These are phyloP conservation scores for Bhutanitis thaidina DNA, from an alignment of 2,888 invertebrate species.

Conservation along the genomic window DNA sequence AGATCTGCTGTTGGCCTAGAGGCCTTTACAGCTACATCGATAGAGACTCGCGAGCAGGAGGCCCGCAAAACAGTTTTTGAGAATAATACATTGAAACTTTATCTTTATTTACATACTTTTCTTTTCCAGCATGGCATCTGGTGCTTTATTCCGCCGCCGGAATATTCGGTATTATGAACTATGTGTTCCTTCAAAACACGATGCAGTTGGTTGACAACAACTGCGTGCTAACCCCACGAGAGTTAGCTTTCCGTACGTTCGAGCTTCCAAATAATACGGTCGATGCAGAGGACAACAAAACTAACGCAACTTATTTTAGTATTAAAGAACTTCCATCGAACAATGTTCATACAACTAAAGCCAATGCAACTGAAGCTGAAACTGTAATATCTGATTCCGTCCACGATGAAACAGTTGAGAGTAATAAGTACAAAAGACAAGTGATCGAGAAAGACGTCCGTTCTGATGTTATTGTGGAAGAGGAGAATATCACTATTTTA, in stretches of 20 bases:
- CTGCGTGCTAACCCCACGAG: conserved; percentile 55
- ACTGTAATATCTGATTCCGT: conserved; percentile 31
- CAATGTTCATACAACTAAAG: neutral
- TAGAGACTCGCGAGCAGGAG: too few relatives aligned
- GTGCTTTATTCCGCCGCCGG: conserved; percentile 53
- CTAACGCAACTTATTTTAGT: conserved; percentile 3
- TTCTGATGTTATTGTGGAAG: conserved; percentile 25
- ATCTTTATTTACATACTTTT: neutral
- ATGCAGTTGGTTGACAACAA: conserved; percentile 54
- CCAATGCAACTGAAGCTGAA: conserved; percentile 32
- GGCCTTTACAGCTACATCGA: too few relatives aligned
- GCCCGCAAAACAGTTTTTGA: too few relatives aligned
- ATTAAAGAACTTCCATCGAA: conserved; percentile 13
- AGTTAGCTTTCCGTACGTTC: conserved; percentile 49
- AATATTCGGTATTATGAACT: conserved; percentile 59
- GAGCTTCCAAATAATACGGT: conserved; percentile 31
- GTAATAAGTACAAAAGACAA: conserved; percentile 34
- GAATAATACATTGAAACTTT: too few relatives aligned
- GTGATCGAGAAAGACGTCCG: conserved; percentile 28
- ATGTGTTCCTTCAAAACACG: conserved; percentile 57
- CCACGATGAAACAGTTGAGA: conserved; percentile 23
- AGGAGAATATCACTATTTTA: conserved; percentile 33
- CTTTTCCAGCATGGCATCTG: conserved; percentile 64
- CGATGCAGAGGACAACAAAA: conserved; percentile 1
- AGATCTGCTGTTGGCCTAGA: too few relatives aligned